These are phyloP conservation scores for Elysia crispata DNA, from an alignment of 2,888 invertebrate species.

Conservation along the genomic window DNA sequence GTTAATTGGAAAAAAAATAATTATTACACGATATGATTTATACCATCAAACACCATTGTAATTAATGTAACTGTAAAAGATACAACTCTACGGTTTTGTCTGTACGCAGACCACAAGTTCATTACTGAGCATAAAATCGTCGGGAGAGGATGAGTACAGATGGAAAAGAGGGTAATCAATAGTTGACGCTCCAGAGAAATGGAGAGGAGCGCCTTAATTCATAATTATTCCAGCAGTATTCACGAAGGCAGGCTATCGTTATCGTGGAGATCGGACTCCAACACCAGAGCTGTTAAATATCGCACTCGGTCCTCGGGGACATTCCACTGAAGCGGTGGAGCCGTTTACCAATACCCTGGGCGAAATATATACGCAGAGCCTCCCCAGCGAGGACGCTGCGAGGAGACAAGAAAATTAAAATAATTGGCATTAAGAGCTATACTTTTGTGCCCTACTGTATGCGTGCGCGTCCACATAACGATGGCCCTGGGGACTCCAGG, in stretches of 20 bases:
- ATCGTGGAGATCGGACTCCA: conserved; percentile 23
- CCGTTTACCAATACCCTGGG: conserved; percentile 22
- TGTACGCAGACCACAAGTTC: too few relatives aligned
- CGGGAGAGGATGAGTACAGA: too few relatives aligned
- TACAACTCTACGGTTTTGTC: too few relatives aligned
- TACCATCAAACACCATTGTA: too few relatives aligned
- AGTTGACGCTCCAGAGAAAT: too few relatives aligned
- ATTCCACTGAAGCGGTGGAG: background rate
- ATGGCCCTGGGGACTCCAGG: background rate
- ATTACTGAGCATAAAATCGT: too few relatives aligned
- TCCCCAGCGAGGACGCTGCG: background rate
- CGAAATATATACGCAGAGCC: conserved; percentile 17
- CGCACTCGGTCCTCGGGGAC: conserved; percentile 3
- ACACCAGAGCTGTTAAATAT: conserved; percentile 32
- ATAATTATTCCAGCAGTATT: conserved; percentile 27
- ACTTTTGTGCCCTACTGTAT: background rate
- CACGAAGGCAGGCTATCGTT: background rate
- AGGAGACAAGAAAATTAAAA: conserved; percentile 12
- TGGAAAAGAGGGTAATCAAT: too few relatives aligned
- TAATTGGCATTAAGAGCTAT: conserved; percentile 40
- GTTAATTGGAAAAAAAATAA: too few relatives aligned
- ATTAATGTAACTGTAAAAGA: too few relatives aligned
- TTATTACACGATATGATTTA: too few relatives aligned
- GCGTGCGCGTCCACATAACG: conserved; percentile 32
- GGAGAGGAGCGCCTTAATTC: background rate